Evolutionary conservation across 2,113 vertebrate species (phyloP).

Genomic region (Chauna torquata): DNA sequence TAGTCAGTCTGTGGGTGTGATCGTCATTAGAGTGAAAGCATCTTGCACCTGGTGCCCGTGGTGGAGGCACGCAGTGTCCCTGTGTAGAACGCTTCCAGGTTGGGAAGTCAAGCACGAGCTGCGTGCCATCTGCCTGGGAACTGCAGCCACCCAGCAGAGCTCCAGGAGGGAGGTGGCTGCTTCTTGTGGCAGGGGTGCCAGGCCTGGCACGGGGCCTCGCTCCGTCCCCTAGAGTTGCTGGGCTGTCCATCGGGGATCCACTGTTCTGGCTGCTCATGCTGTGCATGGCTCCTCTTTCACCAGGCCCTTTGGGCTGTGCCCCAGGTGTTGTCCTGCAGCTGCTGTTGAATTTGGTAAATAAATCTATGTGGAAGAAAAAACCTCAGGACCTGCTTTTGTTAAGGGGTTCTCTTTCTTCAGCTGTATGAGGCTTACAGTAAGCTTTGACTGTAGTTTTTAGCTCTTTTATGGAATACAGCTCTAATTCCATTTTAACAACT

Average conservation of each 20-base stretch:
- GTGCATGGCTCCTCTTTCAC: neutral
- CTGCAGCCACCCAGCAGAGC: neutral
- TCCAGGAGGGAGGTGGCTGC: neutral
- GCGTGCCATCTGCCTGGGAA: neutral
- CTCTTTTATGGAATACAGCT: neutral
- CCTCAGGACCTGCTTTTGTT: neutral
- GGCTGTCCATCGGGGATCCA: neutral
- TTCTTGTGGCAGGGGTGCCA: neutral
- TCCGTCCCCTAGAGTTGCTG: neutral
- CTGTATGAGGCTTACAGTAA: neutral
- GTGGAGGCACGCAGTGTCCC: fast-evolving
- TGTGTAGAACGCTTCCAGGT: fast-evolving
- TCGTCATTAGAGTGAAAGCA: fast-evolving
- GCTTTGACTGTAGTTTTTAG: neutral
- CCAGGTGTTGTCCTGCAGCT: neutral
- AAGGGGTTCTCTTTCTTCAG: neutral
- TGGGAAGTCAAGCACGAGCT: neutral
- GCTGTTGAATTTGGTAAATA: neutral
- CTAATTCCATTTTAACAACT: neutral
- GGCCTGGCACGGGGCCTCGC: fast-evolving
- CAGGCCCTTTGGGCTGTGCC: neutral
- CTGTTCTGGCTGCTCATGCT: neutral
- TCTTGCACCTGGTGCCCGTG: fast-evolving
- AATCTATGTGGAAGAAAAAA: neutral
- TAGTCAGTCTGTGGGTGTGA: fast-evolving